Base-by-base conservation (phyloP, 2,113 vertebrate species). In the Ailuropoda melanoleuca region DNA sequence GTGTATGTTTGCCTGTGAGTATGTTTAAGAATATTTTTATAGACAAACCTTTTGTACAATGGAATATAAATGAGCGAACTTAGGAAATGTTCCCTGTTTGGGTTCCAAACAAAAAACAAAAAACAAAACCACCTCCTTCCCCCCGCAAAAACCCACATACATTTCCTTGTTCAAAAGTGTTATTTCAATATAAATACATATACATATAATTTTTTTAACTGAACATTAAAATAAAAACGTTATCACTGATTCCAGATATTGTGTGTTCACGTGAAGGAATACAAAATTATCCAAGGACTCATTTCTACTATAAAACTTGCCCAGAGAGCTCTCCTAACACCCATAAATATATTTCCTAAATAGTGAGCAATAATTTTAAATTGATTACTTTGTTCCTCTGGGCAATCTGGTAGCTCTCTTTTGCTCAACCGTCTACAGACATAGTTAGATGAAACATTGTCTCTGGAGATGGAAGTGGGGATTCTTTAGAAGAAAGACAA, bases 271-370 rank as follows among this genome's bases (percentile, higher is more conserved):
- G 8, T 75, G 55, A 89, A 91, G 12, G 19, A 80, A 88, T 58
- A 29, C 1, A 96, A 12, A 96, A 60, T 94, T 60, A 78, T 53
- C 26, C 34, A 84, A 81, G 21, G 58, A 77, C 2, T 92, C 8
- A 55, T 93, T 89, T 93, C 21, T 80, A 88, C 17, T 75, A 26
- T 4, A 85, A 24, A 53, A 18, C 0, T 88, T 96, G 12, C 7
- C 26, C 31, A n/a, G 37, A 34, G 70, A 72, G 3, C 19, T 88
- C 66, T 90, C 37, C 9, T 92, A 46, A 53, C 3, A 93, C 8
- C 4, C 43, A 58, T 46, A 91, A 62, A 78, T 68, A 72, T 14
- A 91, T 92, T 95, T 94, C 86, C n/a, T 87, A 91, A 87, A 92
- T 53, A 88, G 62, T 82, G 19, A 50, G 4, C 13, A 62, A n/a